Percentiles rank a stretch among this genome's conserved stretches.
Evolutionary conservation across 2,797 vertebrate genomes (phyloP).

Genomic region (Phoebastria nigripes): DNA sequence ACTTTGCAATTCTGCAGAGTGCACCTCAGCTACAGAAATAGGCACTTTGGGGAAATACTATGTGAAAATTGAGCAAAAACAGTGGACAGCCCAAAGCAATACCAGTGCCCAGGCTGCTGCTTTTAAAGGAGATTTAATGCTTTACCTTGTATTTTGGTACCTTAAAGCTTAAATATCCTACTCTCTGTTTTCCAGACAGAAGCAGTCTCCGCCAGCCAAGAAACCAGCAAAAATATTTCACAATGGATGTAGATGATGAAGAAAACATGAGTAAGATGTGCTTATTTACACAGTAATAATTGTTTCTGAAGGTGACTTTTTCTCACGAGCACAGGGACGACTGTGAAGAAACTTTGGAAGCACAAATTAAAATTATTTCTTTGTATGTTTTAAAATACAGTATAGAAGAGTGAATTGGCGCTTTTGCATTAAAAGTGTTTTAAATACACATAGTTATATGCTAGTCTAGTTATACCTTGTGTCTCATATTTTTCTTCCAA

Average conservation of each 20-base stretch:
- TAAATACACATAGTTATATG: neutral
- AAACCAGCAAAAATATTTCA: conserved; percentile 77
- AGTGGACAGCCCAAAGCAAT: neutral
- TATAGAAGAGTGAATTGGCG: neutral
- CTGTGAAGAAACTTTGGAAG: neutral
- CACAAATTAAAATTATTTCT: neutral
- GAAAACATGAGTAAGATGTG: conserved; percentile 96
- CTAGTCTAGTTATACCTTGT: neutral
- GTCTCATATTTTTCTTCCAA: neutral
- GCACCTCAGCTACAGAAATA: neutral
- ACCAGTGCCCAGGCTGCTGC: neutral
- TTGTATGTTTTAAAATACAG: neutral
- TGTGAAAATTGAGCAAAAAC: neutral
- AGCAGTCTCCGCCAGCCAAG: conserved; percentile 74
- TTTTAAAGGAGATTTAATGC: neutral
- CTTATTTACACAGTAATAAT: conserved; percentile 16
- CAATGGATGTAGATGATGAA: conserved; percentile 93
- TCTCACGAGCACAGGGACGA: accelerated
- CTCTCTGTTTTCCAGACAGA: conserved; percentile 81
- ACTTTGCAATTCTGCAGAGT: neutral
- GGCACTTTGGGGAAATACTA: neutral
- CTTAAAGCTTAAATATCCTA: neutral
- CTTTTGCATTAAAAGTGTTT: neutral
- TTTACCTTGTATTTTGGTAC: neutral
- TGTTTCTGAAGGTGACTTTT: neutral